Evolutionary conservation across 2,888 invertebrate species (phyloP).

Genomic region (Netelia inedita): DNA sequence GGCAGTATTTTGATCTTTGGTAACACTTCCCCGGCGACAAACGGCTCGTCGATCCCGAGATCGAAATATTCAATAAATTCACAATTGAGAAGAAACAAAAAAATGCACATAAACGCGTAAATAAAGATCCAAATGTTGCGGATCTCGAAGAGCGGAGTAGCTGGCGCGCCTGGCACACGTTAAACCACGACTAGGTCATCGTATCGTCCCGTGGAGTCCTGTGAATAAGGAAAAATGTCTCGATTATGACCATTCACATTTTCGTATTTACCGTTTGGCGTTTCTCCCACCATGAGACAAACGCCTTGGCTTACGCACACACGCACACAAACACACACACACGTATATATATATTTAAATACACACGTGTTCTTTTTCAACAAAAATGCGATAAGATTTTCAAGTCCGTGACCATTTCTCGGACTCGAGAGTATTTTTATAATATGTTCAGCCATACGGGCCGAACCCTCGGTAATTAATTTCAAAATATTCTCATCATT

Average conservation of each 20-base stretch:
- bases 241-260: neutral
- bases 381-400: neutral
- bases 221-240: constrained; percentile 10
- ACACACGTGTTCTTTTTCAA: neutral
- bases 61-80: constrained; percentile 35
- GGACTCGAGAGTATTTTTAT: neutral
- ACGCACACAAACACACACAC: neutral
- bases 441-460: neutral
- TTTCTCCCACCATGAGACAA: neutral
- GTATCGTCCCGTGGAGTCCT: constrained; percentile 44
- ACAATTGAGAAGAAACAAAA: constrained; percentile 48
- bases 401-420: neutral
- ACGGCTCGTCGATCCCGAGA: neutral
- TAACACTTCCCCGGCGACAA: constrained; percentile 3
- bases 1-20: constrained; percentile 29
- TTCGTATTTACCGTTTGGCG: neutral
- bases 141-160: constrained; percentile 54
- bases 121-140: constrained; percentile 29
- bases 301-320: neutral
- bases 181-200: constrained; percentile 59
- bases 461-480: neutral
- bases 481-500: neutral
- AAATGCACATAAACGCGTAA: constrained; percentile 26
- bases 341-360: neutral
- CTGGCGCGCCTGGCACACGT: constrained; percentile 42